Base-by-base conservation (phyloP, 1,140 invertebrate genomes). In the Orius laevigatus region DNA sequence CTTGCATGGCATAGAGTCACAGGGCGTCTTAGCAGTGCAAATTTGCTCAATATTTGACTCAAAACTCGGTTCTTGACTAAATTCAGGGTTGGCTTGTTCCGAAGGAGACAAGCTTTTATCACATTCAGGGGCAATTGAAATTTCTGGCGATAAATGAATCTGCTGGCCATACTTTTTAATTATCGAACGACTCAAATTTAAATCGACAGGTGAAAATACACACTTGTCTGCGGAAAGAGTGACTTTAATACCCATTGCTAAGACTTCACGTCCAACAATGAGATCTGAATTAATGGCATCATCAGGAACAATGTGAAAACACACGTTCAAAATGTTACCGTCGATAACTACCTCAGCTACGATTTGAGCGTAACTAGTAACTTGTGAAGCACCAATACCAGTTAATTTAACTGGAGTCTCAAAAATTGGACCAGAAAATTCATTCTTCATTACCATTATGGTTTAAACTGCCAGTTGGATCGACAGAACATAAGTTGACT, bases 261-360 rank as follows among this genome's bases (percentile, higher is more conserved):
- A 25, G 6, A 52, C 25, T 49, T 54, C 53, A 6, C 53, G 36
- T 14, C 50, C 53, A 40, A 43, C 31, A 5, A 43, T 43, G 15
- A 43, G 19, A 14, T 43, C 41, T 6, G 15, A 15, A 16, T 5
- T 43, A 25, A 43, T 43, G 14, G 6, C 9, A 25, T 43, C 18
- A 43, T 43, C 19, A 25, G 41, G 41, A 20, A 43, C 41, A 43
- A 40, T 6, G 12, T 40, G 38, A 14, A 40, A 40, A 43, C 18
- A 43, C 18, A 43, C 31, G 5, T 9, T 43, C 6, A 43, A 14
- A 6, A 4, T 6, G 25, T 43, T 43, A 5, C 18, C 41, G 25
- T 43, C 18, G 25, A 43, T 20, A 20, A 43, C 8, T 5, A 43
- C 41, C 5, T 43, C 18, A 43, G 41, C 18, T 5, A 43, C 41